These are phyloP conservation scores for Calameuta filiformis DNA, from an alignment of 2,888 invertebrate genomes.

Conservation along the genomic window DNA sequence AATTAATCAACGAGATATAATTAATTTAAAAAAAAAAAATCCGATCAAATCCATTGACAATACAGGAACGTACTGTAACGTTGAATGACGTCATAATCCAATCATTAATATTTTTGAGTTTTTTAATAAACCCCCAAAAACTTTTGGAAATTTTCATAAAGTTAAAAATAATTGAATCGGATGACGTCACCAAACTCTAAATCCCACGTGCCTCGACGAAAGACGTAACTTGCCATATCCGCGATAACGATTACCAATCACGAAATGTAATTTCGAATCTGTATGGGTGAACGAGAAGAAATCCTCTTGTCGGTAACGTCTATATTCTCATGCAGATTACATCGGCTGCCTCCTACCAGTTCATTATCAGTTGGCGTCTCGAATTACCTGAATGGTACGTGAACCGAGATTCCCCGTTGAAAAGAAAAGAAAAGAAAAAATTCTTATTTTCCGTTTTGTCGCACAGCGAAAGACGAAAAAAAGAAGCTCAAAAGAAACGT, in stretches of 20 bases:
- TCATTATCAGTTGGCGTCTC: constrained; percentile 61
- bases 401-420: not conserved
- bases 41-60: not conserved
- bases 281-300: constrained; percentile 58
- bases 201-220: not conserved
- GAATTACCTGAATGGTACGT: constrained; percentile 32
- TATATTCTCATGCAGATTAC: constrained; percentile 65
- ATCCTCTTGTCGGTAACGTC: constrained; percentile 59
- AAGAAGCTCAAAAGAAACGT: not conserved
- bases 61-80: not conserved
- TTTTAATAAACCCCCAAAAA: too few species aligned
- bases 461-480: not conserved
- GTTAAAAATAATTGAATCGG: too few species aligned
- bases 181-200: not conserved
- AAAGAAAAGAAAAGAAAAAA: not conserved
- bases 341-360: constrained; percentile 61
- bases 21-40: not conserved
- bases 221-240: not conserved
- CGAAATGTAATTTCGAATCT: constrained; percentile 61
- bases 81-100: not conserved
- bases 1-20: not conserved
- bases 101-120: too few species aligned
- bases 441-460: not conserved
- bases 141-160: not conserved
- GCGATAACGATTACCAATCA: not conserved